phyloP scores from a whole-genome alignment of 2,113 vertebrate species.

The Gobio gobio region DNA sequence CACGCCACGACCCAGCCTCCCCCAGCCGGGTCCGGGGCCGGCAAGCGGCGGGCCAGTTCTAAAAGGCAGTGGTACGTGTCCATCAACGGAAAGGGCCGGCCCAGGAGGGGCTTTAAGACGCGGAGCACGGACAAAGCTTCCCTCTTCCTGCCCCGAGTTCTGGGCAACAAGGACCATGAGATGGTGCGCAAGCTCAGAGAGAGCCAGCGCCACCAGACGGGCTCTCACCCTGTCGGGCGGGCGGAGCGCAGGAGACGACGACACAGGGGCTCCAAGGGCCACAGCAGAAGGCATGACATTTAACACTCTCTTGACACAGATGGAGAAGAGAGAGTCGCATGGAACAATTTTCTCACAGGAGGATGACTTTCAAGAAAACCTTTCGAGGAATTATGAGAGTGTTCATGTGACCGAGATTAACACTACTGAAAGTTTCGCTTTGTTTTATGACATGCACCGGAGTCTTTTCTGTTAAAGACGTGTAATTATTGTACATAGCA shows the following conservation, averaged over 20 bases:
- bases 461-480: neutral
- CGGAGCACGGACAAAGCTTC: conserved; percentile 95
- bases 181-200: conserved; percentile 77
- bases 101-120: conserved; percentile 91
- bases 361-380: conserved; percentile 17
- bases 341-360: neutral
- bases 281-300: conserved; percentile 40
- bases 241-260: conserved; percentile 50
- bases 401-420: conserved; percentile 53
- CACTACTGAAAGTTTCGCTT: conserved; percentile 52
- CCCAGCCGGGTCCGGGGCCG: conserved; percentile 40
- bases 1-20: conserved; percentile 76
- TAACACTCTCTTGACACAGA: conserved; percentile 31
- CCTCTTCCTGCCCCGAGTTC: conserved; percentile 92
- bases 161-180: conserved; percentile 93
- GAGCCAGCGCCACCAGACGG: conserved; percentile 41
- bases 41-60: conserved; percentile 72
- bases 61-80: conserved; percentile 96
- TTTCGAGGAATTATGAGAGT: conserved; percentile 22
- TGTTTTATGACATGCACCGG: neutral
- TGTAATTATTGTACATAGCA: conserved; percentile 54
- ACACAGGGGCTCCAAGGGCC: conserved; percentile 49
- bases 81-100: conserved; percentile 94
- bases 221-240: conserved; percentile 57
- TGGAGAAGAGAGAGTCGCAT: conserved; percentile 7